Conservation (phyloP, 2,113 vertebrate genomes). For the Xiphorhynchus elegans region DNA sequence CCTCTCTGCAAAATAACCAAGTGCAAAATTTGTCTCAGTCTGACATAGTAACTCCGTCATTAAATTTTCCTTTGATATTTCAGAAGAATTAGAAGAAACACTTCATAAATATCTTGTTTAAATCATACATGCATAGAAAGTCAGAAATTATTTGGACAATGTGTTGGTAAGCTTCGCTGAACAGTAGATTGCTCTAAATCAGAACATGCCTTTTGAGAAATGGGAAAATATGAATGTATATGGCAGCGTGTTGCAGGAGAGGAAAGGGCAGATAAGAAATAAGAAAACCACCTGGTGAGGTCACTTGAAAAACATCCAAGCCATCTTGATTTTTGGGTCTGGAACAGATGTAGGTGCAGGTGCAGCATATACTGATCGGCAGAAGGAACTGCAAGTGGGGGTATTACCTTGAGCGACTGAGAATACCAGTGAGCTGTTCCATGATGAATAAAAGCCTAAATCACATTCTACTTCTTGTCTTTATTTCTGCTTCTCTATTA, state of each 20-base stretch:
- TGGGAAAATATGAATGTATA: background rate
- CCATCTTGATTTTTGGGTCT: background rate
- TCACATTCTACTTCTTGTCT: background rate
- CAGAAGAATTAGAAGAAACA: background rate
- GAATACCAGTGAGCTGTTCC: background rate
- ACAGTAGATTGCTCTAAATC: background rate
- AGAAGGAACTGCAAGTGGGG: background rate
- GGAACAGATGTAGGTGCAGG: background rate
- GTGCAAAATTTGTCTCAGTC: background rate
- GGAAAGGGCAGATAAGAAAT: background rate
- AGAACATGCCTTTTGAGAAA: background rate
- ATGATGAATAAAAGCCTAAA: background rate
- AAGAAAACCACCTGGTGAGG: background rate
- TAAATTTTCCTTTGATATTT: background rate
- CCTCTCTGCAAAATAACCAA: background rate
- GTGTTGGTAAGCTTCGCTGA: background rate
- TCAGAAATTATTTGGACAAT: background rate
- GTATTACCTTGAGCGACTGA: background rate
- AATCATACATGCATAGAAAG: background rate
- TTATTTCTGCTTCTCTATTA: background rate
- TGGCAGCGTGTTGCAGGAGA: background rate
- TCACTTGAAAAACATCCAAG: background rate
- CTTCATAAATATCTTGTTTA: background rate
- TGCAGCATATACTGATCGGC: fast-evolving
- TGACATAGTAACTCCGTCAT: background rate